Evolutionary conservation across 1,140 invertebrate genomes (phyloP), one percentile per base, ranked within the genome.

Genomic region (Paracyclopina nana): DNA sequence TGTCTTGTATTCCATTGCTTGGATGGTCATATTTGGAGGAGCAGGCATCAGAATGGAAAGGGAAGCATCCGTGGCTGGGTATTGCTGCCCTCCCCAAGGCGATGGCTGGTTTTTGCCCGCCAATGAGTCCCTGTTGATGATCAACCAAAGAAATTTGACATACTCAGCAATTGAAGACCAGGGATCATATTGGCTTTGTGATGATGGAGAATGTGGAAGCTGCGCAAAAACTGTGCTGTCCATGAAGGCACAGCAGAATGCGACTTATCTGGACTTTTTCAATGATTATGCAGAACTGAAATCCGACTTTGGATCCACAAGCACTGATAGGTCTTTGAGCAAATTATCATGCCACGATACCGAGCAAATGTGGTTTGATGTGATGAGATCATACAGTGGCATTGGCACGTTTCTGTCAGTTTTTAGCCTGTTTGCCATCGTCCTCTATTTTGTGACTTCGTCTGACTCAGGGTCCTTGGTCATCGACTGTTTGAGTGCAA

Each of bases 371-470:
- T 52, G 50, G 50, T 52, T 52, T 16, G 50, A 52, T 43, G n/a
- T 52, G 3, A 52, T 52, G 50, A 8, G 31, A 6, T 46, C 31
- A 3, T 52, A 40, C 27, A 40, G 50, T n/a, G 50, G 43, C 34
- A 46, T 52, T 46, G 50, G 50, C 25, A 14, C 11, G 9, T 26
- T 38, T 27, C 22, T 52, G 16, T 46, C 30, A 20, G 27, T 44
- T 24, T 45, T 52, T 40, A 28, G 38, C 25, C 38, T 52, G 6
- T 2, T 52, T 34, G 31, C 16, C 5, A 26, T 52, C 18, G 27
- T 52, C 8, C 40, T 52, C 2, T 52, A 52, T 25, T 52, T 52
- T 45, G 50, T 52, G 50, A 52, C 50, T n/a, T 52, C 50, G 18
- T 46, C 24, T 14, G 50, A 52, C 27, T 52, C 50, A 9, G 50